Evolutionary conservation across 2,888 invertebrate species (phyloP), one percentile per base, ranked within the genome.

Genomic region (Eristalis tenax): DNA sequence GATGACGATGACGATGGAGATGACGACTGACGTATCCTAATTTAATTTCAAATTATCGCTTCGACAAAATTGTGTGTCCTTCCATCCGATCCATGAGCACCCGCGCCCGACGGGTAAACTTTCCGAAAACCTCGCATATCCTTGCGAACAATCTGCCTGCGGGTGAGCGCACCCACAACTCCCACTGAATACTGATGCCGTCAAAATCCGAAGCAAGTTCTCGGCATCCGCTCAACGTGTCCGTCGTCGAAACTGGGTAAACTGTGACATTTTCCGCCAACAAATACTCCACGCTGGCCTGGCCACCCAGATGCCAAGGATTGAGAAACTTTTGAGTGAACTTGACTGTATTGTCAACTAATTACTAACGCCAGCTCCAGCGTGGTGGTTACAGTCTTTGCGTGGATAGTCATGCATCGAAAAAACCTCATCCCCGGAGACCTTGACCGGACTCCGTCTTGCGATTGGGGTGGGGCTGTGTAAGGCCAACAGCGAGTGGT

Each of bases 11-110:
- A 56, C 56, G 68, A 28, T 40, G 35, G 35, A 35, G 35, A 35
- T 35, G 69, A 56, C 57, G 57, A 32, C 43, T 68, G 66, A 74
- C 70, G 74, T 68, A 75, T 80, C 83, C 83, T 80, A 79, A 83
- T 87, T 87, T 87, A 86, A 83, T 86, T 87, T 87, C 71, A 66
- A 83, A 86, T 83, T 83, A 83, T 83, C 79, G 68, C 83, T 74
- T 79, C 73, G 76, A 38, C 61, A 50, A 83, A 83, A 75, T 70
- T 64, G 50, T 68, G 15, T 78, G 56, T 43, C 10, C 68, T 11
- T 50, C 35, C 38, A 81, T 22, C 28, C 66, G 57, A 18, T 56
- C n/a, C 38, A 61, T 38, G 6, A 43, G 15, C 56, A 11, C 61
- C 40, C 64, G 8, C 64, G 8, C 35, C 15, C 56, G 35, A 56